Base-by-base conservation (phyloP, 2,113 vertebrate species). In the Peucedramus taeniatus region DNA sequence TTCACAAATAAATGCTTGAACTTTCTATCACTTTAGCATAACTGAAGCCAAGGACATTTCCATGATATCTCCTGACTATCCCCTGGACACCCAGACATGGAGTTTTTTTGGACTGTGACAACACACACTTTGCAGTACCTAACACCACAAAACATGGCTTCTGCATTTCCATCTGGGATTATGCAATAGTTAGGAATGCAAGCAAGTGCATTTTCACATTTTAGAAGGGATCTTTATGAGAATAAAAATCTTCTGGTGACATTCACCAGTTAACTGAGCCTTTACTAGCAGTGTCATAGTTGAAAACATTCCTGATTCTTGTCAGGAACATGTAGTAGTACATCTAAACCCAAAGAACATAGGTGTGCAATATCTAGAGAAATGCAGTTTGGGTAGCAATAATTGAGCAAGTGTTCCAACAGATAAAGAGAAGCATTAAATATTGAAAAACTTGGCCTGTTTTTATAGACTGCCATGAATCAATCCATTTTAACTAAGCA, bases 401-500 rank as follows among this genome's bases (percentile, higher is more conserved):
- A 94, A 56, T 1, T 69, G 15, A 84, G 20, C 0, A 0, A 37
- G 37, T n/a, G 19, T n/a, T 86, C 22, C n/a, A 49, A 83, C 15
- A 77, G 10, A 15, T 17, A 65, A 69, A 56, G 5, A 61, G 37
- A 45, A 72, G 11, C 19, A 74, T 49, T 89, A 92, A 90, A 45
- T 69, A 53, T 57, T 80, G 35, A 51, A 83, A 92, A 86, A 47
- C 11, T 9, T 88, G 21, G 11, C 23, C 39, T 87, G 14, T 74
- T 91, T 94, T 84, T 37, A 24, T 63, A 66, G 26, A 78, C n/a
- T 88, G 30, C 4, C 3, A 11, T 44, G 11, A 63, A 54, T n/a
- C 49, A 23, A 71, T 53, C 17, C 8, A 11, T 95, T 96, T 92
- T 76, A 85, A 39, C 31, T n/a, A 60, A 79, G 75, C 39, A 85